A percentile compares a stretch with the other conserved stretches of the same genome.
phyloP scores from a whole-genome alignment of 1,140 invertebrate species.

The Cardiocondyla obscurior region DNA sequence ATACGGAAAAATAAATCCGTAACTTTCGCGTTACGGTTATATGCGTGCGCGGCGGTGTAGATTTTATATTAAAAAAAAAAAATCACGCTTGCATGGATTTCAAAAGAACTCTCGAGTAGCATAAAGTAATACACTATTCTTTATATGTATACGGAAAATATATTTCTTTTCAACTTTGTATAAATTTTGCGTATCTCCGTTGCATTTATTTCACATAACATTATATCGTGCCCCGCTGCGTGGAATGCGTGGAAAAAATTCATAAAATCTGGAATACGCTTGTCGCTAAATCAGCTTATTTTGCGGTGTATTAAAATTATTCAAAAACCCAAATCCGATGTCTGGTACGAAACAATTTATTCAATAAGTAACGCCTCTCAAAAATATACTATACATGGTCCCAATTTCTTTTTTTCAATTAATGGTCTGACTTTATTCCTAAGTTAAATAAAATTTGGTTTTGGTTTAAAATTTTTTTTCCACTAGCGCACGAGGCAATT shows the following conservation, averaged over 20 bases:
- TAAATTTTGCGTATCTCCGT: neutral
- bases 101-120: neutral
- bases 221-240: neutral
- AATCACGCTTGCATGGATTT: neutral
- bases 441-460: too few relatives aligned
- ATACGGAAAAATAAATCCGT: neutral
- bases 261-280: neutral
- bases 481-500: neutral
- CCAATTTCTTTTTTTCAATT: too few relatives aligned
- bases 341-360: neutral
- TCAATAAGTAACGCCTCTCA: neutral
- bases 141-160: slow-evolving; percentile 8
- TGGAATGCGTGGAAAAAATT: neutral
- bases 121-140: neutral
- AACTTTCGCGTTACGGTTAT: neutral
- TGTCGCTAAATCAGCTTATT: neutral
- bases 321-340: neutral
- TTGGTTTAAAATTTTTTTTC: neutral
- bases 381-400: too few relatives aligned
- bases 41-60: neutral
- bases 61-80: neutral
- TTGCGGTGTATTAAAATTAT: neutral
- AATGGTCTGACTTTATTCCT: too few relatives aligned
- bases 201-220: slow-evolving; percentile 3
- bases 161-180: neutral